A percentile compares a stretch with the other conserved stretches of the same genome.
phyloP scores from a whole-genome alignment of 2,888 invertebrate species.

The Tridacna gigas region DNA sequence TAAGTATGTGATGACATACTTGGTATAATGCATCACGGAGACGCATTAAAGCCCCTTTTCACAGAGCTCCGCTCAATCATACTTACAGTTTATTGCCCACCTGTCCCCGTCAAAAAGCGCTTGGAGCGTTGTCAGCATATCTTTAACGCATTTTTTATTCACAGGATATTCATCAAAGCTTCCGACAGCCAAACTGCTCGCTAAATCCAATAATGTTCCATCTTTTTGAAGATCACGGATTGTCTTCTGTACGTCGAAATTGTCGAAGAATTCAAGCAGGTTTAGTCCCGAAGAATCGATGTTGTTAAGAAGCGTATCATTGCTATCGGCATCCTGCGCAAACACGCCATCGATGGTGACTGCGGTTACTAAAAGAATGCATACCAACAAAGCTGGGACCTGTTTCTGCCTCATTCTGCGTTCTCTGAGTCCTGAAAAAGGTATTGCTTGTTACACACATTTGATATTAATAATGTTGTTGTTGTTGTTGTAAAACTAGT shows the following conservation, averaged over 20 bases:
- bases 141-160: neutral
- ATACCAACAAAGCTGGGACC: neutral
- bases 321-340: neutral
- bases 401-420: too few relatives aligned
- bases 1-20: too few relatives aligned
- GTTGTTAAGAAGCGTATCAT: neutral
- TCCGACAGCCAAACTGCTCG: neutral
- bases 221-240: neutral
- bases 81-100: constrained; percentile 16
- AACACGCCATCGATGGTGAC: neutral
- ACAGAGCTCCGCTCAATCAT: too few relatives aligned
- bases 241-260: neutral
- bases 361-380: neutral
- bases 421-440: too few relatives aligned
- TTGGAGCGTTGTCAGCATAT: neutral
- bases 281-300: neutral
- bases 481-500: too few relatives aligned
- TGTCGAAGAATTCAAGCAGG: neutral
- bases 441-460: too few relatives aligned
- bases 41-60: too few relatives aligned
- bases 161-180: neutral
- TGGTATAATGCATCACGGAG: too few relatives aligned
- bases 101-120: neutral
- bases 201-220: neutral
- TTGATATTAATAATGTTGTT: too few relatives aligned